Percentiles rank a stretch among this genome's conserved stretches.
phyloP scores from a whole-genome alignment of 2,113 vertebrate species.

The Puffinus mauretanicus region DNA sequence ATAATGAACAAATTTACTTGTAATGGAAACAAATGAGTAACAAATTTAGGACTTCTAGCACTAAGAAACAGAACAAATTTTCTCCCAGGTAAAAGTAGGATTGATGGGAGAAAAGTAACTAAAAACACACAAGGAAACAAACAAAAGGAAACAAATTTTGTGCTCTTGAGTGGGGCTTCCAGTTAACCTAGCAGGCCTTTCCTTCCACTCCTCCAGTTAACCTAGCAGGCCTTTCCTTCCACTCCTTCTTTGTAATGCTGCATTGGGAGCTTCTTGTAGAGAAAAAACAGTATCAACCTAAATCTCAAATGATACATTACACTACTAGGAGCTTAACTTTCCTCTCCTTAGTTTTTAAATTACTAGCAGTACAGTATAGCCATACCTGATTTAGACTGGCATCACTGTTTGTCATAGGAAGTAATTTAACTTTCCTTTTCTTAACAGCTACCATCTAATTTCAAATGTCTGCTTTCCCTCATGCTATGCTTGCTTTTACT shows the following conservation, averaged over 20 bases:
- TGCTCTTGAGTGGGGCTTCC: not conserved
- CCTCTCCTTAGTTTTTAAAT: not conserved
- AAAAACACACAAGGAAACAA: not conserved
- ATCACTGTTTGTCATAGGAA: not conserved
- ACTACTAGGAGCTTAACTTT: not conserved
- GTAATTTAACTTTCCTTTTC: not conserved
- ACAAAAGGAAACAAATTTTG: not conserved
- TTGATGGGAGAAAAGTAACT: not conserved
- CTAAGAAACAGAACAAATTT: not conserved
- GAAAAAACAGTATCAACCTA: not conserved
- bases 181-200: not conserved
- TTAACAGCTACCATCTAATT: not conserved
- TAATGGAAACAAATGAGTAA: not conserved
- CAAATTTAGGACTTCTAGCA: not conserved
- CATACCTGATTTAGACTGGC: rapidly evolving
- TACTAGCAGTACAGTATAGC: not conserved
- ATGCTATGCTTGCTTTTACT: not conserved
- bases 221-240: not conserved
- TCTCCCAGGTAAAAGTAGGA: not conserved
- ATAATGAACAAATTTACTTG: not conserved
- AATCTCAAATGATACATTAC: not conserved
- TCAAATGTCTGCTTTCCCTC: not conserved
- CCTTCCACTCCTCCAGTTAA: not conserved
- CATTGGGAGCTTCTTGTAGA: not conserved
- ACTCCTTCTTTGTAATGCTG: not conserved